These are phyloP conservation scores for Eidolon helvum DNA, from an alignment of 2,113 vertebrate genomes.

Conservation along the genomic window DNA sequence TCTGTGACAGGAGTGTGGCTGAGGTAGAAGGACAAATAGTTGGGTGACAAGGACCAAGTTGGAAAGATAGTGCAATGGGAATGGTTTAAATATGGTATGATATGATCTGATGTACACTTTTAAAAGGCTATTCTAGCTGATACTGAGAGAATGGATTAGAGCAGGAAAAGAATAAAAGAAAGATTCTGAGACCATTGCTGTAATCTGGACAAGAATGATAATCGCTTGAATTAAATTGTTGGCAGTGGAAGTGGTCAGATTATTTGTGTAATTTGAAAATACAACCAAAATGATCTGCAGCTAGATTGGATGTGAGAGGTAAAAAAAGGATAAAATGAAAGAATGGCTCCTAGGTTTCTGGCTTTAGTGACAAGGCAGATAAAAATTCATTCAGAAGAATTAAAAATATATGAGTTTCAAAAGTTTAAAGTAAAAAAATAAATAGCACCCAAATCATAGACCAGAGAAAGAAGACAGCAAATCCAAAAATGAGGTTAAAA, in stretches of 20 bases:
- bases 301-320: background rate
- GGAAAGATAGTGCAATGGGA: background rate
- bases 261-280: background rate
- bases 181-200: background rate
- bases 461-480: background rate
- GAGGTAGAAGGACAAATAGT: background rate
- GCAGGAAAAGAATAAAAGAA: background rate
- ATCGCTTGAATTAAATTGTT: background rate
- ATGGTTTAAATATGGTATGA: background rate
- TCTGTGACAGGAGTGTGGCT: background rate
- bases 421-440: background rate
- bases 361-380: background rate
- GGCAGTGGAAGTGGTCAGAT: background rate
- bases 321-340: background rate
- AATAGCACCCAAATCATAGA: background rate
- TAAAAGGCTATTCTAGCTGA: background rate
- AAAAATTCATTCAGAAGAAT: background rate
- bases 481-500: background rate
- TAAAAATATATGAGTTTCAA: background rate
- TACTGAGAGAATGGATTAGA: background rate
- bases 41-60: background rate
- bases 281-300: background rate
- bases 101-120: background rate
- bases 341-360: background rate
- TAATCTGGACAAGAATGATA: background rate